Evolutionary conservation across 1,140 invertebrate species (phyloP).

Genomic region (Drosophila prosaltans): DNA sequence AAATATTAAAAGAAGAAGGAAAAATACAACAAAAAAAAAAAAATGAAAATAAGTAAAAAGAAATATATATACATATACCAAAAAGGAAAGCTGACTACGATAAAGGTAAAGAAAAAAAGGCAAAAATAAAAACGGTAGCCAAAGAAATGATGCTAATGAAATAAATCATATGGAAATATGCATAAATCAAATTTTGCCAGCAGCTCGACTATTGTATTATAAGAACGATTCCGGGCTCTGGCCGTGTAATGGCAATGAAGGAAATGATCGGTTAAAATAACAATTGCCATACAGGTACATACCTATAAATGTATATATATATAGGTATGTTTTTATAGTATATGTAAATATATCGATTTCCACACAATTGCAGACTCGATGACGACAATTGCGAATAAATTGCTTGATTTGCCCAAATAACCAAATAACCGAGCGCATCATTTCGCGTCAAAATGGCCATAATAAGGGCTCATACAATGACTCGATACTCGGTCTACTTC

Average conservation of each 20-base stretch:
- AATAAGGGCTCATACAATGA: constrained; percentile 72
- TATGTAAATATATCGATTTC: constrained; percentile 69
- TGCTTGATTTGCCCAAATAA: constrained; percentile 79
- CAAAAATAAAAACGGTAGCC: constrained; percentile 15
- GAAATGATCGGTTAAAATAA: constrained; percentile 81
- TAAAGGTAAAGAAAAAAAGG: background rate
- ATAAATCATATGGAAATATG: constrained; percentile 82
- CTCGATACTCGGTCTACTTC: constrained; percentile 29
- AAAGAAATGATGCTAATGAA: constrained; percentile 71
- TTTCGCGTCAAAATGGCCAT: constrained; percentile 73
- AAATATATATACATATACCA: constrained; percentile 22
- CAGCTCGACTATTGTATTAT: constrained; percentile 13
- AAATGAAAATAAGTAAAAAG: constrained; percentile 44
- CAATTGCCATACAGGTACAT: constrained; percentile 36
- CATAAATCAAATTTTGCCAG: constrained; percentile 76
- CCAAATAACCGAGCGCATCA: constrained; percentile 77
- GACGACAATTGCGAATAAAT: constrained; percentile 79
- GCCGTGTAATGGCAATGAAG: constrained; percentile 63
- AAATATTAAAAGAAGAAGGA: constrained; percentile 71
- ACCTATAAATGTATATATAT: background rate
- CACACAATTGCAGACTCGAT: constrained; percentile 72
- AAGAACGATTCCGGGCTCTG: constrained; percentile 19
- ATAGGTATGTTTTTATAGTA: too few relatives aligned
- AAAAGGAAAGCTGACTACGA: constrained; percentile 42
- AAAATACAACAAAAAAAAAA: constrained; percentile 16